Evolutionary conservation across 2,888 invertebrate genomes (phyloP).

Genomic region (Pharmacophagus antenor): DNA sequence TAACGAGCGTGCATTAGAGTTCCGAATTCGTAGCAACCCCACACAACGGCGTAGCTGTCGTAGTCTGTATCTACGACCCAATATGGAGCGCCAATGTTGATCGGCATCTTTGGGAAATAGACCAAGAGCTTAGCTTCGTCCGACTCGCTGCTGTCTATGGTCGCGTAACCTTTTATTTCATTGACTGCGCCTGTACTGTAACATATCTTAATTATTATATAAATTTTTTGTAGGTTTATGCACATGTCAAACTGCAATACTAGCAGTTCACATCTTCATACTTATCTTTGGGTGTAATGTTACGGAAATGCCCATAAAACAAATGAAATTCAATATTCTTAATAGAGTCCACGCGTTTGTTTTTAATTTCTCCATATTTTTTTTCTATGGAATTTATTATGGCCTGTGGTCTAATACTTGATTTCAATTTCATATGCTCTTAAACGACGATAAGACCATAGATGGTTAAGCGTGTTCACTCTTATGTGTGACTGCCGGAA

Average conservation of each 20-base stretch:
- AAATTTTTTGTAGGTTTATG: not conserved
- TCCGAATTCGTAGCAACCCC: conserved; percentile 81
- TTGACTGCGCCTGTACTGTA: conserved; percentile 79
- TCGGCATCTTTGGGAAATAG: conserved; percentile 82
- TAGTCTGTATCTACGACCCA: conserved; percentile 88
- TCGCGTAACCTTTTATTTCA: conserved; percentile 81
- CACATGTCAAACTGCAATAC: not conserved
- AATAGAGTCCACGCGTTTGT: no score
- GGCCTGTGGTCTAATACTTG: no score
- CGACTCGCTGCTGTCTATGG: conserved; percentile 62
- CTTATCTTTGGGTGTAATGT: no score
- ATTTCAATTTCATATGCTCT: no score
- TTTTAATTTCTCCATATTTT: no score
- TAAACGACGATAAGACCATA: no score
- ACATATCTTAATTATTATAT: not conserved
- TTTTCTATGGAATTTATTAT: no score
- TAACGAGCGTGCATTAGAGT: conserved; percentile 76
- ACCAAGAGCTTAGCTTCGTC: conserved; percentile 83
- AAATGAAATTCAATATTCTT: no score
- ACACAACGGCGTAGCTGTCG: conserved; percentile 85
- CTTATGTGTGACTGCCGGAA: no score
- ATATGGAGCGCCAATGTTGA: conserved; percentile 71
- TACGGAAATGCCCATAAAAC: no score
- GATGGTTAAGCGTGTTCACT: no score
- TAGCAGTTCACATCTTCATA: no score